A percentile compares a stretch with the other conserved stretches of the same genome.
Conservation (phyloP, 2,888 invertebrate species). For the Orthonevra nobilis region DNA sequence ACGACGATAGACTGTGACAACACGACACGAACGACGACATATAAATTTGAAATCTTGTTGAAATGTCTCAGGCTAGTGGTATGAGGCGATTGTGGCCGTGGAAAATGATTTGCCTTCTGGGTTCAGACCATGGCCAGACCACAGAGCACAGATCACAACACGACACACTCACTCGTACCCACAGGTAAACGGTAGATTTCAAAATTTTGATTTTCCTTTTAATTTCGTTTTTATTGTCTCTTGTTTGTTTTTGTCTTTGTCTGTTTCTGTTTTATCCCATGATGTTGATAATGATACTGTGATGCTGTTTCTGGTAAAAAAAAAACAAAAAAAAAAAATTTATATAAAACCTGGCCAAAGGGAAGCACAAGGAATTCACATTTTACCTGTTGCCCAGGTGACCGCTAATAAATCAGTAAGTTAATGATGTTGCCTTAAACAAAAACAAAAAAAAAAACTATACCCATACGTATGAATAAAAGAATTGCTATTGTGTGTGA, state of each 20-base stretch:
- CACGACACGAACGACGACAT: conserved; percentile 62
- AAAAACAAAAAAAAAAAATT: conserved; percentile 14
- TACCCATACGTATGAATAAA: too few species aligned
- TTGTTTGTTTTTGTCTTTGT: conserved; percentile 60
- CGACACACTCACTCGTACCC: conserved; percentile 4
- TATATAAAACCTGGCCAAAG: conserved; percentile 32
- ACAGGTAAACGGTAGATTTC: conserved; percentile 65
- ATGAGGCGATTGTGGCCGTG: conserved; percentile 62
- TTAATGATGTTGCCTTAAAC: conserved; percentile 80
- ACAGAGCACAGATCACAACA: conserved; percentile 13
- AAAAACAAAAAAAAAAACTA: conserved; percentile 31
- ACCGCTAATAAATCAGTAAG: conserved; percentile 80
- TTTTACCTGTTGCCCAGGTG: conserved; percentile 72
- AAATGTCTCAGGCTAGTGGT: conserved; percentile 66
- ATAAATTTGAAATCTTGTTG: conserved; percentile 69
- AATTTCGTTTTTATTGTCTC: conserved; percentile 68
- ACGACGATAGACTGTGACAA: conserved; percentile 59
- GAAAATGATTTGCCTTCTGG: conserved; percentile 68
- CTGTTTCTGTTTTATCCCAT: conserved; percentile 33
- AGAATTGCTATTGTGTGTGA: conserved; percentile 72
- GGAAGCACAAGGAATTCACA: conserved; percentile 67
- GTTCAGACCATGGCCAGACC: conserved; percentile 36
- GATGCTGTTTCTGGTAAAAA: conserved; percentile 44
- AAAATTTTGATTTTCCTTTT: conserved; percentile 68
- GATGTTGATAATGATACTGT: conserved; percentile 55